A percentile compares a stretch with the other conserved stretches of the same genome.
phyloP scores from a whole-genome alignment of 2,113 vertebrate genomes.

The Platycercus adscitus region DNA sequence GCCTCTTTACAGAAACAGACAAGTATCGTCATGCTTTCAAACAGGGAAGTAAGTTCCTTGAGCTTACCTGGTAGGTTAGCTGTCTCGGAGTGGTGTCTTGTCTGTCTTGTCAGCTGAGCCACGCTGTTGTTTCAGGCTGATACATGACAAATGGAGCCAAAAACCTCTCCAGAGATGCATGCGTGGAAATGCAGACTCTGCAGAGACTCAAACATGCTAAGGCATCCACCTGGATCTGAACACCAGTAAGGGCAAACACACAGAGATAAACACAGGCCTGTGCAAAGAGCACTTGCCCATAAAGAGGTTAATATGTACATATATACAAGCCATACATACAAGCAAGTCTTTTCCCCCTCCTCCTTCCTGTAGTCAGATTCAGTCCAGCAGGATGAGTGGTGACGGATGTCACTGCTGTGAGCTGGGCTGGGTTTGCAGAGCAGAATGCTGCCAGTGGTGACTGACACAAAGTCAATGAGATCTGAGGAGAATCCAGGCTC shows the following conservation, averaged over 20 bases:
- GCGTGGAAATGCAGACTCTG: background rate
- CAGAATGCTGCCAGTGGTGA: background rate
- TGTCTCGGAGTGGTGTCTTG: background rate
- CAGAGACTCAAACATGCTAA: background rate
- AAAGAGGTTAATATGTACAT: background rate
- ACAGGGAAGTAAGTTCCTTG: background rate
- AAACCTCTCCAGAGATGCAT: background rate
- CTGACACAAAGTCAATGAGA: conserved; percentile 39
- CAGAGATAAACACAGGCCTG: no score
- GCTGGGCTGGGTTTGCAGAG: background rate
- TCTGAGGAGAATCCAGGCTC: conserved; percentile 43
- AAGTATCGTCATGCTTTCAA: background rate
- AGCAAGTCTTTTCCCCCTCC: background rate
- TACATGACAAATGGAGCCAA: background rate
- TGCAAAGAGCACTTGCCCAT: background rate
- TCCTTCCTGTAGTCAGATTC: background rate
- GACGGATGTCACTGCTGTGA: background rate
- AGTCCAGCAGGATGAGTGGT: background rate
- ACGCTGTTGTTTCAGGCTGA: background rate
- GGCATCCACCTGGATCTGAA: background rate
- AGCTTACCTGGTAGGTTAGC: background rate
- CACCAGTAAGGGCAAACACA: background rate
- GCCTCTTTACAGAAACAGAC: background rate
- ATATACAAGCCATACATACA: background rate
- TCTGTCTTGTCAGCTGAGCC: background rate